Evolutionary conservation across 2,888 invertebrate genomes (phyloP), one percentile per base, ranked within the genome.

Genomic region (Patella ulyssiponensis): DNA sequence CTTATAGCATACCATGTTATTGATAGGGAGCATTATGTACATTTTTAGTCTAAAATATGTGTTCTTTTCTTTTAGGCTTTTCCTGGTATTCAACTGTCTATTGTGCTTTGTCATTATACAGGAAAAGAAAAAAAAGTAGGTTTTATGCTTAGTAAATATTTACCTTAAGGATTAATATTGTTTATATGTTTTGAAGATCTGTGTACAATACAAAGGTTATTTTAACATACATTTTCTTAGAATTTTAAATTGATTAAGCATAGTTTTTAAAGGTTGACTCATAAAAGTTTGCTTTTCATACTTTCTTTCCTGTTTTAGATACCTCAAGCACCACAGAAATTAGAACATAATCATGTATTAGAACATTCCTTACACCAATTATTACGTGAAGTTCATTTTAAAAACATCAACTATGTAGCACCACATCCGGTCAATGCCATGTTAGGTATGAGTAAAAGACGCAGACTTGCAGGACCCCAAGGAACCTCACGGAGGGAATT

Each of bases 361-460:
- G 98, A 98, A 90, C 98, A 98, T 91, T 98, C 98, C 0, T 92
- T 98, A 78, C 98, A 98, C 92, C 98, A 98, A 92, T 92, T 98
- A 78, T 93, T 98, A 77, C 94, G 98, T 27, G 97, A 98, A 88
- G 96, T 97, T 15, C 98, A 98, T 92, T 95, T 96, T 91, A 95
- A 95, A 88, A 97, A 97, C 92, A 96, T 97, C 7, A 96, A 97
- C 92, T 96, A 97, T 92, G 96, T 97, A 9, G 96, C 97, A 93
- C 98, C 98, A 1, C 98, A 98, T 93, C 98, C 98, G 4, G 96
- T 97, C 44, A 97, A 97, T 54, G 97, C 97, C 0, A 96, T 97
- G 0, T 93, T 98, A 20, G 98, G 98, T 0, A 96, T 97, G n/a
- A 96, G 96, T 84, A 97, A 97, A 91, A 94, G 96, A 69, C 94